Percentiles rank a stretch among this genome's conserved stretches.
phyloP scores from a whole-genome alignment of 2,797 vertebrate genomes.

The Sylvia borin region DNA sequence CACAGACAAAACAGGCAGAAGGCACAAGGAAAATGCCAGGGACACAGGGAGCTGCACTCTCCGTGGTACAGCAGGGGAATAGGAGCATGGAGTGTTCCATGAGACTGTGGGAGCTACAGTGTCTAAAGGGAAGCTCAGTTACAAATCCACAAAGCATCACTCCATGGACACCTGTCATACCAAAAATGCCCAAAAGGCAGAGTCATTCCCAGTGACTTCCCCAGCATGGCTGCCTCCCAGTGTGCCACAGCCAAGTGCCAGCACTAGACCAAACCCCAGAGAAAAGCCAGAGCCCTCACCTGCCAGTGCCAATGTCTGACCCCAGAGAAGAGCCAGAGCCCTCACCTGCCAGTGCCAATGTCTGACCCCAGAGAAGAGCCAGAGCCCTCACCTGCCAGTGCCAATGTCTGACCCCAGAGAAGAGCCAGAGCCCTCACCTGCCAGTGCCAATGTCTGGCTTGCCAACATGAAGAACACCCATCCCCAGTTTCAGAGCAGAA shows the following conservation, averaged over 20 bases:
- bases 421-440: neutral
- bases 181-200: neutral
- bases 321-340: neutral
- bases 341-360: fast-evolving
- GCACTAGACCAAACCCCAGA: neutral
- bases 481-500: fast-evolving
- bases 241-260: neutral
- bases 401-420: neutral
- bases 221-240: neutral
- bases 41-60: fast-evolving
- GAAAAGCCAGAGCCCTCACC: neutral
- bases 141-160: neutral
- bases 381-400: neutral
- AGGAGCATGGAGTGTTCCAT: neutral
- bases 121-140: neutral
- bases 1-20: neutral
- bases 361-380: neutral
- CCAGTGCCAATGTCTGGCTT: neutral
- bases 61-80: fast-evolving
- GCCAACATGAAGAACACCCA: neutral
- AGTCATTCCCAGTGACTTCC: neutral
- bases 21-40: neutral
- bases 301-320: too few species aligned
- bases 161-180: neutral
- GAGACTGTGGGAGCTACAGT: fast-evolving